phyloP scores from a whole-genome alignment of 2,113 vertebrate genomes.

The Tinamus guttatus region DNA sequence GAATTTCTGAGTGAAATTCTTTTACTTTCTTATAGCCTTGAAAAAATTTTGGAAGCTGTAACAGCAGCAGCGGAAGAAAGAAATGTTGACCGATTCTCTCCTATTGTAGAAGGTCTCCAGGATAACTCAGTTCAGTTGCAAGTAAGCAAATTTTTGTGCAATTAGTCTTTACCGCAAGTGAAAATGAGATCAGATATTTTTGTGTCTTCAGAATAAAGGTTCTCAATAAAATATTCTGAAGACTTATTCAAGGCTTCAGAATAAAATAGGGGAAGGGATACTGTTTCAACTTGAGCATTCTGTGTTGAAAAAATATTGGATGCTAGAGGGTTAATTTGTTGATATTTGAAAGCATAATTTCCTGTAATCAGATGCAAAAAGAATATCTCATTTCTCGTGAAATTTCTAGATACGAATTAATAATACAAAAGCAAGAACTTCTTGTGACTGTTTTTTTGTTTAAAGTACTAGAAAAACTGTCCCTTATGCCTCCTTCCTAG shows the following conservation, averaged over 20 bases:
- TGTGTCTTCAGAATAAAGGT: not conserved
- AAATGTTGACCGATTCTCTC: constrained; percentile 86
- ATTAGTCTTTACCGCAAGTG: not conserved
- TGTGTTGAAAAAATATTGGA: not conserved
- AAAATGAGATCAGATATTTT: not conserved
- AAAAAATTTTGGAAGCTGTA: constrained; percentile 96
- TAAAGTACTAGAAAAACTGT: not conserved
- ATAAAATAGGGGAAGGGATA: not conserved
- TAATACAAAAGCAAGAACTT: not conserved
- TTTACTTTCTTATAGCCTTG: constrained; percentile 82
- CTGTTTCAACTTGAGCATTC: not conserved
- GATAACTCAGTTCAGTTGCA: constrained; percentile 92
- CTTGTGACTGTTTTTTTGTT: not conserved
- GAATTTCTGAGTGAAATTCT: not conserved
- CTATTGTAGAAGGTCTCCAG: constrained; percentile 91
- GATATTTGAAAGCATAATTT: not conserved
- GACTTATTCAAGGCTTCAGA: not conserved
- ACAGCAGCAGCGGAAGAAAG: constrained; percentile 90
- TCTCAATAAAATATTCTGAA: too few relatives aligned
- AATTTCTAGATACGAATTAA: not conserved
- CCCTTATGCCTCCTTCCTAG: not conserved
- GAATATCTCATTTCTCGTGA: not conserved
- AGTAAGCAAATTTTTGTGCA: constrained; percentile 76
- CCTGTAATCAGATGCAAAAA: not conserved
- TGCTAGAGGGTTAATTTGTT: not conserved